Percentiles rank a stretch among this genome's conserved stretches.
phyloP scores from a whole-genome alignment of 2,888 invertebrate species.

The Chouioia cunea region DNA sequence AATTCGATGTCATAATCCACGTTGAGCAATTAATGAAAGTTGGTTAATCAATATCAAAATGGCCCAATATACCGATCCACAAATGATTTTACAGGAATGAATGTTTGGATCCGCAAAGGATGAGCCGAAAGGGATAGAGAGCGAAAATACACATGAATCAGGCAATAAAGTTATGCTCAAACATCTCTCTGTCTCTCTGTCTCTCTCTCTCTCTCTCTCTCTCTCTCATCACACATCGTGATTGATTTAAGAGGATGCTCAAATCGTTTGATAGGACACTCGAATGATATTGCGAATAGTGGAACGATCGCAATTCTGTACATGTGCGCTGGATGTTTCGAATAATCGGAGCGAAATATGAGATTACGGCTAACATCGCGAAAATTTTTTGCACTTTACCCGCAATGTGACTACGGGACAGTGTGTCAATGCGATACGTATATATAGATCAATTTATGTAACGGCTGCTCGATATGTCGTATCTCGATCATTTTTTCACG shows the following conservation, averaged over 20 bases:
- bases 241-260: too few relatives aligned
- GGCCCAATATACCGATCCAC: too few relatives aligned
- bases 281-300: slow-evolving; percentile 2
- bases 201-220: too few relatives aligned
- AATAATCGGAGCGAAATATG: neutral
- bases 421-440: neutral
- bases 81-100: too few relatives aligned
- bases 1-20: slow-evolving; percentile 19
- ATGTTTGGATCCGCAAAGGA: too few relatives aligned
- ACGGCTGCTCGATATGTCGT: neutral
- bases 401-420: neutral
- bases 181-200: too few relatives aligned
- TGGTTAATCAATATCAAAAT: too few relatives aligned
- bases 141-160: too few relatives aligned
- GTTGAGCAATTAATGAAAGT: neutral
- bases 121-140: too few relatives aligned
- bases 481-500: too few relatives aligned
- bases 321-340: neutral
- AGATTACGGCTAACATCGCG: slow-evolving; percentile 18
- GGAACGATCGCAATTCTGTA: neutral
- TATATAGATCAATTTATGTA: neutral
- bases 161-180: too few relatives aligned
- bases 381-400: slow-evolving; percentile 27
- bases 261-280: slow-evolving; percentile 5
- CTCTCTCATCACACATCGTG: too few relatives aligned